Evolutionary conservation across 2,113 vertebrate species (phyloP), one percentile per base, ranked within the genome.

Genomic region (Oreochromis aureus): DNA sequence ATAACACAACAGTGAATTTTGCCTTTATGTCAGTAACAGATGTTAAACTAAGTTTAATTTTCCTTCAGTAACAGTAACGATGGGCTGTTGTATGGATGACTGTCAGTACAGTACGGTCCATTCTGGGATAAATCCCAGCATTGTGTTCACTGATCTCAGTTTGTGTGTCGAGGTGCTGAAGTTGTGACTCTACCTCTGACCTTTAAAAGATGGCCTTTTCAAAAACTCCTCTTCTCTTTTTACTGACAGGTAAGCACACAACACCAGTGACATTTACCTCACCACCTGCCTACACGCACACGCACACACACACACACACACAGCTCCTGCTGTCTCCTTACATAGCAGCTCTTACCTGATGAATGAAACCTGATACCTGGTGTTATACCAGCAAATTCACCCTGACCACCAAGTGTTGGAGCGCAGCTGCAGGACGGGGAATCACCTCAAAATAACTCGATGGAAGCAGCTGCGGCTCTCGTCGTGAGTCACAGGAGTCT

Each of bases 181-280:
- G 55, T 30, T 82, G 46, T 54, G 51, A 84, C 24, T 86, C 32
- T 80, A 80, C 58, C 15, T 76, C 12, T 91, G 90, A 41, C 93
- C 90, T 93, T 76, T 93, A 30, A 80, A 80, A 85, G 30, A 44
- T 94, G 91, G 86, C 93, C 91, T 93, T 94, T 92, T 92, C 89
- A 89, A 27, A 82, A 76, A 13, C 36, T 61, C 69, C 84, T 84
- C 54, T 78, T 46, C 63, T 89, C 85, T 63, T 80, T 61, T 76
- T 55, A 44, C 69, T 85, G 93, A 91, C 84, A 63, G 76, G 81
- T 73, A 84, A 80, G 85, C 34, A 34, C 71, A 91, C 32, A 80
- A 48, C 85, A 66, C 19, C 32, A 24, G 61, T 91, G 91, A 90
- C 91, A 90, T 89, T 89, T 88, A 19, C 85, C 44, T 81, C 9